Conservation (phyloP, 2,888 invertebrate species). For the Celastrina argiolus region DNA sequence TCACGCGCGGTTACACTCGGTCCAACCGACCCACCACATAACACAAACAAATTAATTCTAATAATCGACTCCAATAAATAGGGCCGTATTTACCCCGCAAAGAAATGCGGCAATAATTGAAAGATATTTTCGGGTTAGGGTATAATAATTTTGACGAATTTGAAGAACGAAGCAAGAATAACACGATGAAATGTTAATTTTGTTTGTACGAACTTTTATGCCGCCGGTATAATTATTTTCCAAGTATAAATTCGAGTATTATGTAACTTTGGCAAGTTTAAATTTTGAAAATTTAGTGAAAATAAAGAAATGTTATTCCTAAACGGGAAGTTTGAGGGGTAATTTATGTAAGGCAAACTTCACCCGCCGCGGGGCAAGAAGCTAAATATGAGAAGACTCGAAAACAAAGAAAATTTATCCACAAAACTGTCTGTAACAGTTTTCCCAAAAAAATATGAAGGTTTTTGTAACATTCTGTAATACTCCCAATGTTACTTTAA, state of each 20-base stretch:
- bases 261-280: not conserved
- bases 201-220: slow-evolving; percentile 26
- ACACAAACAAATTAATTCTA: slow-evolving; percentile 77
- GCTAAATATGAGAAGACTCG: not conserved
- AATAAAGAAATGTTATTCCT: slow-evolving; percentile 17
- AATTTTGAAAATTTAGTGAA: not conserved
- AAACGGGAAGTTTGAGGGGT: not conserved
- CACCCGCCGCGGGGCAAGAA: not conserved
- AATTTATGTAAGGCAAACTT: slow-evolving; percentile 1
- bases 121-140: slow-evolving; percentile 68
- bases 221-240: slow-evolving; percentile 21
- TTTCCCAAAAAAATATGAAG: not conserved
- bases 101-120: slow-evolving; percentile 76
- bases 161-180: slow-evolving; percentile 53
- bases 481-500: too few relatives aligned
- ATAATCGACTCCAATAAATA: slow-evolving; percentile 76
- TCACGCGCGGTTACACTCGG: slow-evolving; percentile 55
- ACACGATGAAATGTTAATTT: slow-evolving; percentile 32
- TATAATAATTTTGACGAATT: slow-evolving; percentile 68
- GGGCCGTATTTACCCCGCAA: slow-evolving; percentile 74
- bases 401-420: not conserved
- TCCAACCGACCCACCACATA: slow-evolving; percentile 59
- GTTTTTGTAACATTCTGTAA: too few relatives aligned
- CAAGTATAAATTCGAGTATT: not conserved
- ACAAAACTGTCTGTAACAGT: not conserved